Evolutionary conservation across 2,797 vertebrate species (phyloP).

Genomic region (Mus minutoides): DNA sequence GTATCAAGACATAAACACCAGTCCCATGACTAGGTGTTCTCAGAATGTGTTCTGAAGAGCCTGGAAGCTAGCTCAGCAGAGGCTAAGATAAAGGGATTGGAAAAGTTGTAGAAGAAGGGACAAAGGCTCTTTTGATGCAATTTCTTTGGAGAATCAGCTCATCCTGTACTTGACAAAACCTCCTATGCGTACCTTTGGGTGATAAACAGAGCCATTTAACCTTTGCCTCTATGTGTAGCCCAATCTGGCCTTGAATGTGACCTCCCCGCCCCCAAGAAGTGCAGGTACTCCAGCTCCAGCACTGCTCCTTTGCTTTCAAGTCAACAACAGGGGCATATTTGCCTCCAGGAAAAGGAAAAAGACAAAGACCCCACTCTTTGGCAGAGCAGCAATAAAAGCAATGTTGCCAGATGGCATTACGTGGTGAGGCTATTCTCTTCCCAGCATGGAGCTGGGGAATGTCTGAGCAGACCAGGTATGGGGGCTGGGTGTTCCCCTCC

Average conservation of each 20-base stretch:
- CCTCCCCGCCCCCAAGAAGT: not conserved
- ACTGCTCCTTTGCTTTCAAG: not conserved
- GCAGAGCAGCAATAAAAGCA: not conserved
- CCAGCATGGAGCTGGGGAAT: fast-evolving
- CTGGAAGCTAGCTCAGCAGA: not conserved
- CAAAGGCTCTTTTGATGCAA: not conserved
- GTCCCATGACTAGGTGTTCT: not conserved
- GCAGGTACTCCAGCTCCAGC: no score
- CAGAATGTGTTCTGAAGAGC: not conserved
- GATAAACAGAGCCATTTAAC: not conserved
- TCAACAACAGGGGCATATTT: not conserved
- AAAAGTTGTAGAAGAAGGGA: not conserved
- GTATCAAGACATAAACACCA: not conserved
- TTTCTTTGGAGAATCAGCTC: not conserved
- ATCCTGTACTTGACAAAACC: not conserved
- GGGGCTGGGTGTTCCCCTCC: not conserved
- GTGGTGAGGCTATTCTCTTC: not conserved
- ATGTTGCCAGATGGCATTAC: not conserved
- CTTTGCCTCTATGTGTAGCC: not conserved
- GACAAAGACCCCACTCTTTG: not conserved
- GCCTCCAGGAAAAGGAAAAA: not conserved
- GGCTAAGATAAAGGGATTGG: not conserved
- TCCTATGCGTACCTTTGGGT: not conserved
- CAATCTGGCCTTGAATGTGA: not conserved
- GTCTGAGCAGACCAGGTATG: not conserved